Conservation (phyloP, 2,797 vertebrate genomes). For the Microctenopoma steveboyesi region DNA sequence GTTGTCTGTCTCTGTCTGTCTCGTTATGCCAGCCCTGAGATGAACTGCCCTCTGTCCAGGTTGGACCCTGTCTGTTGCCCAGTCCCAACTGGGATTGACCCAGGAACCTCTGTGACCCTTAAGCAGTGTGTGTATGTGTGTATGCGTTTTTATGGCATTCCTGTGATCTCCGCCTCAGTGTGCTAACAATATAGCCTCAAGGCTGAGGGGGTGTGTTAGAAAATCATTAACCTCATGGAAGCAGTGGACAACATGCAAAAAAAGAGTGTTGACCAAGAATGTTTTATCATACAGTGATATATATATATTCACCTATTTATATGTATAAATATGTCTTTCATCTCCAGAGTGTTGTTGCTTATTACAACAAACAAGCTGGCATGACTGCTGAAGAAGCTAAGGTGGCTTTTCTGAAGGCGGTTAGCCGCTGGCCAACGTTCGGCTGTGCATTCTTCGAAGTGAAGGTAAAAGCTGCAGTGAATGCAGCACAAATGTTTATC, state of each 20-base stretch:
- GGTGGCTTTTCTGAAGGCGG: constrained; percentile 88
- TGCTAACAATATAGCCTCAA: constrained; percentile 28
- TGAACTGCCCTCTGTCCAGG: too few species aligned
- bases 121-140: too few species aligned
- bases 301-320: not conserved
- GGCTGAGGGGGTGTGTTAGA: constrained; percentile 20
- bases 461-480: constrained; percentile 85
- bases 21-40: too few species aligned
- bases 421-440: constrained; percentile 92
- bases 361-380: constrained; percentile 85
- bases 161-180: constrained; percentile 1
- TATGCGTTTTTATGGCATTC: constrained; percentile 24
- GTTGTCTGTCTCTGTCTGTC: too few species aligned
- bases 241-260: not conserved
- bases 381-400: constrained; percentile 89
- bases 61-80: too few species aligned
- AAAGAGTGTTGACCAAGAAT: not conserved
- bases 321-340: not conserved
- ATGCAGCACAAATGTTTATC: not conserved
- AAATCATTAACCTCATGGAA: constrained; percentile 49
- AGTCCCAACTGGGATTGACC: too few species aligned
- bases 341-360: constrained; percentile 84
- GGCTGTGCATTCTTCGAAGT: constrained; percentile 98
- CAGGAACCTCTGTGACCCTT: too few species aligned
- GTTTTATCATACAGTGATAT: not conserved